Base-by-base conservation (phyloP, 1,140 invertebrate genomes). In the Sarcophaga bullata region DNA sequence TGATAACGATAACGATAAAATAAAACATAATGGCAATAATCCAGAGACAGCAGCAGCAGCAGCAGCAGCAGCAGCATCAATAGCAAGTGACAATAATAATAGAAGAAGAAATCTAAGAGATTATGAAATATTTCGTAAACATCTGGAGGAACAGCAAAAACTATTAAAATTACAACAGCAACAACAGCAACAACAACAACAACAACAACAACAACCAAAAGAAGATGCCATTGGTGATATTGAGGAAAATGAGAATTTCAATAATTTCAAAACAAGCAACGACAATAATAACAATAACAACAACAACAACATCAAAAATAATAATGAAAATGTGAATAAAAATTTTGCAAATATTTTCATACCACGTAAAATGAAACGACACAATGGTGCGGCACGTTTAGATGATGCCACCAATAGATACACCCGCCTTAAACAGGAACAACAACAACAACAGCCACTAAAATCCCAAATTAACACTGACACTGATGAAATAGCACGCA, bases 171-270 rank as follows among this genome's bases (percentile, higher is more conserved):
- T 80, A 46, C 19, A 68, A 82, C 75, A 50, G 62, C 50, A 54
- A 58, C 75, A 80, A 80, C 75, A 80, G 46, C 48, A 78, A 72
- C 76, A 78, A 54, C 75, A 52, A 62, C 75, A 62, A 68, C 11
- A 54, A 72, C 52, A 72, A 8, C 19, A 68, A 80, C 47, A 7
- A 50, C 75, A 52, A 78, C 19, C 49, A 11, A 19, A 37, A 73
- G 68, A 75, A 68, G 78, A 49, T 47, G 82, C 82, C 50, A 83
- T 83, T 72, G 82, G 82, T 73, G 82, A 83, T 83, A 83, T 83
- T 13, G 82, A 80, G 17, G 82, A 73, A 48, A 80, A 75, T 37
- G 78, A 78, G 25, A 78, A 68, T 68, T 8, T 19, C 1, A 68
- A 68, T 68, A 68, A 19, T 68, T 68, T 68, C n/a, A 68, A 68